A percentile compares a stretch with the other conserved stretches of the same genome.
Evolutionary conservation across 2,113 vertebrate genomes (phyloP).

Genomic region (Promerops cafer): DNA sequence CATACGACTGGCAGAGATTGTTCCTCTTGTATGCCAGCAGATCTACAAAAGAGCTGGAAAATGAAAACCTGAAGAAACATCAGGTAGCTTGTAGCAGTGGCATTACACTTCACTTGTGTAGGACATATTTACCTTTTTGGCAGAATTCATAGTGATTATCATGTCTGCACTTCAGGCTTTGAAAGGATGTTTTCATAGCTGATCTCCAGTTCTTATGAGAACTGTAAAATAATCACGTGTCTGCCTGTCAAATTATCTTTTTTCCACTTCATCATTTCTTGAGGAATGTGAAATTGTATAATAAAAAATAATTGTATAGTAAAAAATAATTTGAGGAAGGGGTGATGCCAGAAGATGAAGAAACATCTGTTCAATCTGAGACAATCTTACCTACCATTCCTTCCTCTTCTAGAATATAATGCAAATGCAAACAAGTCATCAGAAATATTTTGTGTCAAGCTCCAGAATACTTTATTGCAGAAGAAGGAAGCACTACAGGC

Average conservation of each 20-base stretch:
- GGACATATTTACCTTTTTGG: neutral
- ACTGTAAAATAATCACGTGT: neutral
- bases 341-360: neutral
- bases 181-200: neutral
- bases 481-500: neutral
- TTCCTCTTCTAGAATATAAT: neutral
- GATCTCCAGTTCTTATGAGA: neutral
- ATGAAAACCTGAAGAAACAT: neutral
- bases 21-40: neutral
- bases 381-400: neutral
- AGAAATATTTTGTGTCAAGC: neutral
- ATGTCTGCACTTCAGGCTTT: neutral
- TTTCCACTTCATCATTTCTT: neutral
- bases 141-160: neutral
- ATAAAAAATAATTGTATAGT: neutral
- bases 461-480: neutral
- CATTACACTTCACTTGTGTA: neutral
- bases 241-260: neutral
- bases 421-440: neutral
- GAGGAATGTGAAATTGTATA: neutral
- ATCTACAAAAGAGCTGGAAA: neutral
- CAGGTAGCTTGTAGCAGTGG: neutral
- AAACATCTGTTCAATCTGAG: neutral
- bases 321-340: neutral
- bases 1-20: fast-evolving